These are phyloP conservation scores for Spisula subtruncata DNA, from an alignment of 2,888 invertebrate species.

Conservation along the genomic window DNA sequence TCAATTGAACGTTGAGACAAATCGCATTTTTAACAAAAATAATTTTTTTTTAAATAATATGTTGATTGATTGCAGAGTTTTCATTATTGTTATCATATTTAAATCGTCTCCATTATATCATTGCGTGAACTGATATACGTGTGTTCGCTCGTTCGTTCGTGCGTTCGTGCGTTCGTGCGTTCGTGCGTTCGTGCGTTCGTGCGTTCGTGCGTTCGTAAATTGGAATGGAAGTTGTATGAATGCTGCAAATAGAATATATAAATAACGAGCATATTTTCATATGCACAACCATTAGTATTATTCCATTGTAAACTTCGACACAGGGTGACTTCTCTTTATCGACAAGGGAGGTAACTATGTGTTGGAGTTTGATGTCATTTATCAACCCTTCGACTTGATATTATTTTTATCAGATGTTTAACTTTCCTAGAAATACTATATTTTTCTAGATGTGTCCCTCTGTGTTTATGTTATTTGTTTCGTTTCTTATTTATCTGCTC, in stretches of 20 bases:
- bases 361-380: neutral
- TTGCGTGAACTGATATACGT: neutral
- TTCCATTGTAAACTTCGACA: neutral
- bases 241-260: neutral
- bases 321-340: too few relatives aligned
- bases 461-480: slow-evolving; percentile 8
- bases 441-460: slow-evolving; percentile 10
- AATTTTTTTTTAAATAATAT: too few relatives aligned
- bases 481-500: neutral
- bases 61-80: neutral
- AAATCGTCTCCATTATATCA: neutral
- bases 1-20: neutral
- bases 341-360: too few relatives aligned
- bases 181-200: neutral
- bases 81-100: slow-evolving; percentile 22
- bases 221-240: neutral
- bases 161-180: neutral
- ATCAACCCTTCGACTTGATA: slow-evolving; percentile 5
- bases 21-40: neutral
- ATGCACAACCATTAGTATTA: neutral
- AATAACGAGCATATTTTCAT: neutral
- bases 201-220: neutral
- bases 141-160: neutral
- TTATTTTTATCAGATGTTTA: neutral
- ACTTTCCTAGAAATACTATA: slow-evolving; percentile 6